A percentile compares a stretch with the other conserved stretches of the same genome.
These are phyloP conservation scores for Manis javanica DNA, from an alignment of 2,797 vertebrate species.

Conservation along the genomic window DNA sequence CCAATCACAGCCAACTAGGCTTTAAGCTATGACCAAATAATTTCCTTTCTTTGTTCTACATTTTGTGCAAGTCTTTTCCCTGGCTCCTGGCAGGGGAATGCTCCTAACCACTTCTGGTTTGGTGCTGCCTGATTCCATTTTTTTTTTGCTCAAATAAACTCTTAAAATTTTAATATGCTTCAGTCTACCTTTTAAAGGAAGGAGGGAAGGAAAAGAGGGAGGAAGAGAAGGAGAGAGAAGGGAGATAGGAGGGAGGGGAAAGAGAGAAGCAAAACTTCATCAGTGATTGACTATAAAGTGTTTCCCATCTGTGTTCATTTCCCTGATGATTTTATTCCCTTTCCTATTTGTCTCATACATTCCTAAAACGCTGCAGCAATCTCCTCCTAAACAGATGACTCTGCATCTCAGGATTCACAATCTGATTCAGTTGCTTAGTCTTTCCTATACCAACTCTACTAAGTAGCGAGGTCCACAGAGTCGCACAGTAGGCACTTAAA, in stretches of 20 bases:
- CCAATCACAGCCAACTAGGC: not conserved
- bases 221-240: not conserved
- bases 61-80: not conserved
- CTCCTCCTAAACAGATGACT: not conserved
- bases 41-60: not conserved
- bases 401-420: not conserved
- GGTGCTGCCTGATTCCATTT: not conserved
- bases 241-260: too few relatives aligned
- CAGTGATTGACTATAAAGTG: not conserved
- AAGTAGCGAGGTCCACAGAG: not conserved
- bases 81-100: not conserved
- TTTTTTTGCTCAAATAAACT: not conserved
- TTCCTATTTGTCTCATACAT: not conserved
- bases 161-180: not conserved
- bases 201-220: not conserved
- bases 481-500: not conserved
- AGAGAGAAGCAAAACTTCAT: not conserved
- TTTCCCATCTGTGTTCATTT: conserved; percentile 31
- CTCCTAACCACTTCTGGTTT: not conserved
- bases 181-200: not conserved
- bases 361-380: not conserved
- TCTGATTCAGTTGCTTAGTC: not conserved
- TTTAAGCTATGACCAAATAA: not conserved
- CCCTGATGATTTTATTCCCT: not conserved
- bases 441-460: not conserved